Conservation (phyloP, 2,113 vertebrate species). For the Alexandromys fortis region DNA sequence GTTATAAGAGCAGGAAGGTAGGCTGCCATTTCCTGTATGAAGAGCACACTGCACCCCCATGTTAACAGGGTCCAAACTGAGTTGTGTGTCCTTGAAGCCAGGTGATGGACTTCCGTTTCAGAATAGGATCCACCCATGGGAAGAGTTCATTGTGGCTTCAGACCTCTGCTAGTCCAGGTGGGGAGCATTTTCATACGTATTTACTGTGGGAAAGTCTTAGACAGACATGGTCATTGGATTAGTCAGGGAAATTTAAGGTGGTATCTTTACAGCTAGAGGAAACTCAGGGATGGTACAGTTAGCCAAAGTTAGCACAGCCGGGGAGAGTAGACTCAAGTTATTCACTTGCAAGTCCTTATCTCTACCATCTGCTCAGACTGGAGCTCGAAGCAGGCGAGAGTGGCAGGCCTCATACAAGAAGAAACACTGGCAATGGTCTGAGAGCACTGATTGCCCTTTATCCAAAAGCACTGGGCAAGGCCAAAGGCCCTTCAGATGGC, state of each 20-base stretch:
- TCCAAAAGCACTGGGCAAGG: background rate
- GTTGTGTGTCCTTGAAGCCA: background rate
- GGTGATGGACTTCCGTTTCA: background rate
- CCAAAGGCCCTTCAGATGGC: background rate
- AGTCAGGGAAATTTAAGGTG: slow-evolving; percentile 28
- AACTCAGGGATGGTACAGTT: background rate
- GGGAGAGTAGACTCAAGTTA: background rate
- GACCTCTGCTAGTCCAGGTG: background rate
- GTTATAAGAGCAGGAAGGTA: background rate
- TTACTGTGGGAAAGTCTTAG: background rate
- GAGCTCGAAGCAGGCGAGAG: background rate
- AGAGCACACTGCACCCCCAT: background rate
- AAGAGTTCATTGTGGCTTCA: background rate
- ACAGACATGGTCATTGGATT: background rate
- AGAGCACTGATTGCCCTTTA: slow-evolving; percentile 7
- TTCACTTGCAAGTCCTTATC: background rate
- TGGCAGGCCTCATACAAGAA: slow-evolving; percentile 27
- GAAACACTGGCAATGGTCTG: slow-evolving; percentile 46
- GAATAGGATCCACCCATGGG: background rate
- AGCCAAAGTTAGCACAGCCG: background rate
- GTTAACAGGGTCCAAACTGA: background rate
- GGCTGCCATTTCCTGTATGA: background rate
- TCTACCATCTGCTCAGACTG: background rate
- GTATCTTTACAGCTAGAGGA: slow-evolving; percentile 11
- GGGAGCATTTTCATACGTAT: background rate